A percentile compares a stretch with the other conserved stretches of the same genome.
Evolutionary conservation across 2,888 invertebrate species (phyloP).

Genomic region (Leptinotarsa rubiginosa): DNA sequence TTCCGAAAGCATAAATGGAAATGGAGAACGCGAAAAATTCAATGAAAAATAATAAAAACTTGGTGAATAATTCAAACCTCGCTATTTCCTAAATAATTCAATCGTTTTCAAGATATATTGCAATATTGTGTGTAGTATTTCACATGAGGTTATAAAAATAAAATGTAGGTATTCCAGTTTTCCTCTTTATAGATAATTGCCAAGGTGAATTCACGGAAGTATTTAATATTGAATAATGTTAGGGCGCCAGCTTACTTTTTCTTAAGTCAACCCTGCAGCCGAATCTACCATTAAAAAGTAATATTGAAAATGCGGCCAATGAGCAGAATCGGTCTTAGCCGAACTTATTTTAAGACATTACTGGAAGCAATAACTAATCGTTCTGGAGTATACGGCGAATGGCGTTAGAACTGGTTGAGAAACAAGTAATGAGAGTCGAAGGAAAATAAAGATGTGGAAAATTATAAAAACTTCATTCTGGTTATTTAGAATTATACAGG

Average conservation of each 20-base stretch:
- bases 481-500: too few relatives aligned
- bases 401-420: too few relatives aligned
- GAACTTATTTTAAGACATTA: too few relatives aligned
- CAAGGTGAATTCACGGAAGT: background rate
- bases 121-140: conserved; percentile 28
- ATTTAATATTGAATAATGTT: conserved; percentile 3
- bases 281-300: too few relatives aligned
- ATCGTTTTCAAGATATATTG: conserved; percentile 31
- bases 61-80: conserved; percentile 36
- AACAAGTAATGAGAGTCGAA: too few relatives aligned
- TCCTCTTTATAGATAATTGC: background rate
- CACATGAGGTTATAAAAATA: conserved; percentile 16
- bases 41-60: conserved; percentile 36
- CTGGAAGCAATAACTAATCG: too few relatives aligned
- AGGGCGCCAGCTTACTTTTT: background rate
- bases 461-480: too few relatives aligned
- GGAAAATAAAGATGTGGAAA: too few relatives aligned
- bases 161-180: background rate
- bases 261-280: too few relatives aligned
- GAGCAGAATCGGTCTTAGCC: too few relatives aligned
- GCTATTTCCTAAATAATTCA: conserved; percentile 34
- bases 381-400: too few relatives aligned
- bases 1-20: conserved; percentile 30
- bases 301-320: too few relatives aligned
- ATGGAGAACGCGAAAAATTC: conserved; percentile 29